Conservation (phyloP, 2,113 vertebrate species). For the Microcebus griseorufus region DNA sequence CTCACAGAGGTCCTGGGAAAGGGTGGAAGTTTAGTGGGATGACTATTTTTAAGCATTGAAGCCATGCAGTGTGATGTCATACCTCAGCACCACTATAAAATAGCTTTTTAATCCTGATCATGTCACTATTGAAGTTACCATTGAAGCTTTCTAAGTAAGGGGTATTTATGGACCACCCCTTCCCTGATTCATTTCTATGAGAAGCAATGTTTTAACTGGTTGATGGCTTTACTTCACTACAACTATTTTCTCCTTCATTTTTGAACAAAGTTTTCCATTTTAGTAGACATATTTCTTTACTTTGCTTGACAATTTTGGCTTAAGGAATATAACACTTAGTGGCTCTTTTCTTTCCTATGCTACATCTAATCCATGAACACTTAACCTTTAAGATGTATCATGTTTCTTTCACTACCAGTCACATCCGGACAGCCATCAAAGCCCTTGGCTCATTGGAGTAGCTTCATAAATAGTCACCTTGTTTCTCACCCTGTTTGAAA, state of each 20-base stretch:
- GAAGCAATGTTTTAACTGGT: background rate
- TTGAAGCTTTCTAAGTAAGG: background rate
- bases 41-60: background rate
- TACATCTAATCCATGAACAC: background rate
- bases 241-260: background rate
- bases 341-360: background rate
- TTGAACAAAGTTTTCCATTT: background rate
- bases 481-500: background rate
- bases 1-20: background rate
- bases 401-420: background rate
- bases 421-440: background rate
- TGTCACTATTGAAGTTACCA: too few relatives aligned
- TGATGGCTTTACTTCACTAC: background rate
- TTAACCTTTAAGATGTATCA: background rate
- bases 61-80: background rate
- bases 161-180: background rate
- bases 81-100: background rate
- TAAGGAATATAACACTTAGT: background rate
- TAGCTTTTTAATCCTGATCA: background rate
- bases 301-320: background rate
- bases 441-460: background rate
- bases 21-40: background rate
- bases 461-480: background rate
- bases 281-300: background rate
- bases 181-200: background rate